Evolutionary conservation across 2,888 invertebrate species (phyloP).

Genomic region (Melanchra persicariae): DNA sequence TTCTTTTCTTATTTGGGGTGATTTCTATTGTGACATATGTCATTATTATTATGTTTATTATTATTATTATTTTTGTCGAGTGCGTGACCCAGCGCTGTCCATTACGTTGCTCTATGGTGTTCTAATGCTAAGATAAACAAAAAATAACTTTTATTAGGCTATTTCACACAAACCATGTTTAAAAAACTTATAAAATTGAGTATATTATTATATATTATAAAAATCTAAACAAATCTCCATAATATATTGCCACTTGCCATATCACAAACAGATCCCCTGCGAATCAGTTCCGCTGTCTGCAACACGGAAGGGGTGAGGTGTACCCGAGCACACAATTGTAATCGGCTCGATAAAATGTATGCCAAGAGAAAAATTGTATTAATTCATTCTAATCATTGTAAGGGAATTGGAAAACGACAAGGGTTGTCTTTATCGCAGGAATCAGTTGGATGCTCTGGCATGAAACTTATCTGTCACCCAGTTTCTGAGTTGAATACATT

Average conservation of each 20-base stretch:
- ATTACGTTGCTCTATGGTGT: not conserved
- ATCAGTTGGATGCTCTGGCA: not conserved
- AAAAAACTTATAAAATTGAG: not conserved
- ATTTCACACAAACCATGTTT: not conserved
- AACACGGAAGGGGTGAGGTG: constrained; percentile 60
- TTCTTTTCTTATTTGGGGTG: too few species aligned
- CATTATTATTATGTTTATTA: too few species aligned
- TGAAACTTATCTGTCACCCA: not conserved
- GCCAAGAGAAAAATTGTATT: constrained; percentile 16
- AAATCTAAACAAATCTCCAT: constrained; percentile 6
- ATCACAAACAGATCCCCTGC: constrained; percentile 50
- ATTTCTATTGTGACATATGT: too few species aligned
- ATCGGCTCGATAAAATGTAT: constrained; percentile 40
- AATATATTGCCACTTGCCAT: constrained; percentile 19
- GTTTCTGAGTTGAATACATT: not conserved
- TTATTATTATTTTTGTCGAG: too few species aligned
- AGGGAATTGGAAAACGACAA: not conserved
- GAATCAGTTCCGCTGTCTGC: constrained; percentile 49
- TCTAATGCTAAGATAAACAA: not conserved
- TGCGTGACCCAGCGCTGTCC: not conserved
- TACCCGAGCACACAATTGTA: constrained; percentile 56
- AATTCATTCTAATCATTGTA: not conserved
- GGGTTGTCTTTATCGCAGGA: not conserved
- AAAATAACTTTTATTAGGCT: not conserved
- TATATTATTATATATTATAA: not conserved